Evolutionary conservation across 2,797 vertebrate species (phyloP).

Genomic region (Cuculus canorus): DNA sequence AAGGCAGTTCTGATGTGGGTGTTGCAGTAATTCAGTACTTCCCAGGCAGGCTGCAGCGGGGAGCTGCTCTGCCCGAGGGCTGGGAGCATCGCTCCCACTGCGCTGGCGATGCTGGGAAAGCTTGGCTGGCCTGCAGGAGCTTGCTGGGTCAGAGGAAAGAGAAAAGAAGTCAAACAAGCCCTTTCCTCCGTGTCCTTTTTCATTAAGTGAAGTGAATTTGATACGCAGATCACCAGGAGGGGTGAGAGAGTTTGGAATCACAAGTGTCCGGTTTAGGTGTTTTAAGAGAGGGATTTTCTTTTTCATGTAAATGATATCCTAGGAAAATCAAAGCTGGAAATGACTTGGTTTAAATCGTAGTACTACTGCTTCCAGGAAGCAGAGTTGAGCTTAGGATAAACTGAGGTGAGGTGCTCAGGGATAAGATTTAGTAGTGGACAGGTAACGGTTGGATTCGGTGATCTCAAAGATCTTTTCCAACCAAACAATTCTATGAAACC

Average conservation of each 20-base stretch:
- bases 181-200: not conserved
- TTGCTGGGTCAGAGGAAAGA: not conserved
- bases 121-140: not conserved
- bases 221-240: not conserved
- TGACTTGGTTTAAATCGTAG: not conserved
- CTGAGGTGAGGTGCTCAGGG: too few relatives aligned
- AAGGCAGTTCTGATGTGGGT: too few relatives aligned
- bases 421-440: too few relatives aligned
- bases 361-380: not conserved
- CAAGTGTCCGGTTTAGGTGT: not conserved
- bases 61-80: not conserved
- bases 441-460: too few relatives aligned
- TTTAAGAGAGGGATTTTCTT: not conserved
- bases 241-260: not conserved
- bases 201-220: not conserved
- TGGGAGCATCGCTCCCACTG: not conserved
- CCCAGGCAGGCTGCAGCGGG: not conserved
- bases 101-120: fast-evolving
- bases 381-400: not conserved
- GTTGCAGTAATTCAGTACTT: not conserved
- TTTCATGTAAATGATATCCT: not conserved
- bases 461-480: too few relatives aligned
- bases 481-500: not conserved
- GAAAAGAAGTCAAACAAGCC: not conserved
- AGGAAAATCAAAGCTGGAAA: not conserved